Evolutionary conservation across 2,113 vertebrate genomes (phyloP).

Genomic region (Sturnira hondurensis): DNA sequence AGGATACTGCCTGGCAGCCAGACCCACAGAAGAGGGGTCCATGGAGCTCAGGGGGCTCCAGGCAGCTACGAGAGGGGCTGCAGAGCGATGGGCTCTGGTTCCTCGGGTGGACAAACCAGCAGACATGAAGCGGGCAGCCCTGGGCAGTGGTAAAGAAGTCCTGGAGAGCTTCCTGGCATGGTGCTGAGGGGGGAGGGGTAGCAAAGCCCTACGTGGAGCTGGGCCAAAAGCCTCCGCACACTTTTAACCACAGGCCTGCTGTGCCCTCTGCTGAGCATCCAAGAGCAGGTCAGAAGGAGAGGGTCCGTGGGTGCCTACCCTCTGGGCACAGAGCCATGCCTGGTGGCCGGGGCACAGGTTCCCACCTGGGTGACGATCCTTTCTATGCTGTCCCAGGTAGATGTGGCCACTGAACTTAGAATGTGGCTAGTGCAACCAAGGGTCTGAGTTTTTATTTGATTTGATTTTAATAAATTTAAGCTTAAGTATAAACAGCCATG

Average conservation of each 20-base stretch:
- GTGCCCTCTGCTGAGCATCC: background rate
- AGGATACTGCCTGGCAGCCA: fast-evolving
- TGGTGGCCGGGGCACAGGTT: fast-evolving
- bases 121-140: fast-evolving
- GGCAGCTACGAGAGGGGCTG: fast-evolving
- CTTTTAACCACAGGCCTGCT: too few relatives aligned
- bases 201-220: background rate
- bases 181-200: fast-evolving
- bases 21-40: fast-evolving
- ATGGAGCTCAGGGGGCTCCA: fast-evolving
- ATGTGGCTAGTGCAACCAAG: fast-evolving
- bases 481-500: fast-evolving
- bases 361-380: fast-evolving
- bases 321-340: fast-evolving
- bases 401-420: background rate
- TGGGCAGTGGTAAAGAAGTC: background rate
- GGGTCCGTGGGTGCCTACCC: background rate
- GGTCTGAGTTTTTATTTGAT: background rate
- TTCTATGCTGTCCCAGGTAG: fast-evolving
- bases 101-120: fast-evolving
- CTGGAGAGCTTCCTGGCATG: too few relatives aligned
- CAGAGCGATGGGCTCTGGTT: fast-evolving
- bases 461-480: background rate
- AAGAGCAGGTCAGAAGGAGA: too few relatives aligned
- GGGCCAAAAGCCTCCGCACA: fast-evolving